Base-by-base conservation (phyloP, 2,888 invertebrate genomes). In the Troides oblongomaculatus region DNA sequence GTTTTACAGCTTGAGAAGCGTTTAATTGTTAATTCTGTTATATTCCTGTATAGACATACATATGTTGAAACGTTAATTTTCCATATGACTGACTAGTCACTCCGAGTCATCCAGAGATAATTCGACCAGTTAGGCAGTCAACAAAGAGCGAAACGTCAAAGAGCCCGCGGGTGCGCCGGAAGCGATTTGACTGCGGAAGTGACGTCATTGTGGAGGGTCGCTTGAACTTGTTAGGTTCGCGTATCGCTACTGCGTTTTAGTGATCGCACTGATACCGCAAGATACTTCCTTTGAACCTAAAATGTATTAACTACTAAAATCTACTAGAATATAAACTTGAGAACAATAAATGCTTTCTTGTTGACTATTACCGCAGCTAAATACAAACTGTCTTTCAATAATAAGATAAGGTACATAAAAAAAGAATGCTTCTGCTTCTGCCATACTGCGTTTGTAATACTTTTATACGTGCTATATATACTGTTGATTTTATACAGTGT, bases 141-240 rank as follows among this genome's bases (percentile, higher is more conserved):
- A 83, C 88, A 89, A 89, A 87, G 87, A 88, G 85, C 83, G 79
- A 81, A 77, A 84, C 82, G 87, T 85, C 85, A 87, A 84, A 87
- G 87, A 78, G 81, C 81, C 84, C 83, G 84, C 86, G 82, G 88
- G 86, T 82, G 87, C 83, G 84, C 84, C 90, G 92, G 92, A 91
- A 90, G 80, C 82, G 86, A 87, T 90, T 89, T 83, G 86, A 84
- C 86, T 83, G 83, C 89, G 91, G 91, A 91, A 85, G 84, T 89
- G 85, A 87, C 84, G 87, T 87, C 86, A 87, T 81, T 77, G 78
- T 76, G 23, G 80, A 81, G 81, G 85, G 83, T 81, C 79, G 76
- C 78, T 71, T 76, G 75, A 69, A 74, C 69, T 70, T 79, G 75
- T 77, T 71, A 72, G 66, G 68, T 66, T 66, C 70, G 56, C 61